Conservation (phyloP, 2,888 invertebrate species). For the Dryobota labecula region DNA sequence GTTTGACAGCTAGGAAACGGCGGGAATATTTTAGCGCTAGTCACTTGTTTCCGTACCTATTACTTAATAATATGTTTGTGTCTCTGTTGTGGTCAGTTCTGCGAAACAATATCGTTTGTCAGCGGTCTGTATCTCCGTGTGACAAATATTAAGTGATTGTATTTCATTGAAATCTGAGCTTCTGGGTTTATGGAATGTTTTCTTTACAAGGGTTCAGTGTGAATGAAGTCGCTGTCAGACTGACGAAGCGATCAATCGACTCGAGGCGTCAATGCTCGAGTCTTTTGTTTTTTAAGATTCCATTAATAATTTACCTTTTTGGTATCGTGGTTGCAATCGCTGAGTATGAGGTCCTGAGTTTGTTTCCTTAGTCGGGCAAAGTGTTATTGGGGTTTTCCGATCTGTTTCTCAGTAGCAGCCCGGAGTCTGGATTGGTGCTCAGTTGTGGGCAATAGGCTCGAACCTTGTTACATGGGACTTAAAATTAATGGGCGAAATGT, state of each 20-base stretch:
- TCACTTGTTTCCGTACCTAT: constrained; percentile 9
- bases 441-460: too few relatives aligned
- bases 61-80: too few relatives aligned
- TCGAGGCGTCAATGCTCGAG: neutral
- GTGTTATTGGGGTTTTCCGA: neutral
- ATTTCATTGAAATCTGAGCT: constrained; percentile 15
- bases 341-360: neutral
- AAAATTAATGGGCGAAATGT: too few relatives aligned
- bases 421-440: neutral
- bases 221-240: neutral
- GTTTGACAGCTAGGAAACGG: neutral
- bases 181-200: constrained; percentile 9
- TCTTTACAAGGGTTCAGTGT: neutral
- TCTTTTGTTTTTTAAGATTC: neutral
- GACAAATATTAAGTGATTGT: neutral
- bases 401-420: neutral
- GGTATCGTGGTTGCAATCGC: neutral
- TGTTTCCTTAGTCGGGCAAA: neutral
- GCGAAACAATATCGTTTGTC: constrained; percentile 12
- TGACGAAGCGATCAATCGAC: neutral
- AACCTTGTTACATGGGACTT: too few relatives aligned
- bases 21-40: constrained; percentile 7
- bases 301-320: neutral
- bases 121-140: neutral
- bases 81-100: constrained; percentile 14